Conservation (phyloP, 2,888 invertebrate genomes). For the Idaea biselata region DNA sequence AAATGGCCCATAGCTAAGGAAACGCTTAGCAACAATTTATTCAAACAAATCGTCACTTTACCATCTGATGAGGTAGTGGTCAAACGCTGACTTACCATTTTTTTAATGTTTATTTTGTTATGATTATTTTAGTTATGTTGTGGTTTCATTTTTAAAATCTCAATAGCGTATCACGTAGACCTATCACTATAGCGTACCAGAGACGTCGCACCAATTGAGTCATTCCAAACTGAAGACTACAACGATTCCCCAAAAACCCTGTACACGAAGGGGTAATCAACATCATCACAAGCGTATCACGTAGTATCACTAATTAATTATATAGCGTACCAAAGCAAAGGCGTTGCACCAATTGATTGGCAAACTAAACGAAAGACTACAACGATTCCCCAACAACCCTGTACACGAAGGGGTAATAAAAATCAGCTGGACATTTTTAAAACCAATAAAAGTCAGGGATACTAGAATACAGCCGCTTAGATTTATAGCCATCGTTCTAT, state of each 20-base stretch:
- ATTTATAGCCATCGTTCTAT: constrained; percentile 40
- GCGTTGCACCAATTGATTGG: neutral
- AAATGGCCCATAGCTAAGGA: too few relatives aligned
- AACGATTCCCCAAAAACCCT: neutral
- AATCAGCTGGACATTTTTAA: constrained; percentile 53
- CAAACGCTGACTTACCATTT: too few relatives aligned
- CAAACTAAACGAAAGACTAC: neutral
- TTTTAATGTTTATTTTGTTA: too few relatives aligned
- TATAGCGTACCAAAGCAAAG: neutral
- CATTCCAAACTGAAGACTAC: neutral
- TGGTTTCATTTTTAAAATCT: too few relatives aligned
- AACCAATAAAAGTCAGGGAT: constrained; percentile 52
- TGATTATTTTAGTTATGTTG: too few relatives aligned
- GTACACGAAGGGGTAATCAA: constrained; percentile 38
- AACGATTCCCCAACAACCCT: neutral
- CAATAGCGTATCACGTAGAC: too few relatives aligned
- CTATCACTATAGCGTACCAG: too few relatives aligned
- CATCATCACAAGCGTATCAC: constrained; percentile 21
- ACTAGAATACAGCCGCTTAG: constrained; percentile 35
- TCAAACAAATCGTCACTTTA: too few relatives aligned
- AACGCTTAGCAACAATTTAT: too few relatives aligned
- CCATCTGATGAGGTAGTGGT: too few relatives aligned
- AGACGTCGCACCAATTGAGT: neutral
- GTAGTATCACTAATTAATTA: too few relatives aligned
- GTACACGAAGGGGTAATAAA: constrained; percentile 38